Conservation (phyloP, 2,797 vertebrate genomes). For the Lagodon rhomboides region DNA sequence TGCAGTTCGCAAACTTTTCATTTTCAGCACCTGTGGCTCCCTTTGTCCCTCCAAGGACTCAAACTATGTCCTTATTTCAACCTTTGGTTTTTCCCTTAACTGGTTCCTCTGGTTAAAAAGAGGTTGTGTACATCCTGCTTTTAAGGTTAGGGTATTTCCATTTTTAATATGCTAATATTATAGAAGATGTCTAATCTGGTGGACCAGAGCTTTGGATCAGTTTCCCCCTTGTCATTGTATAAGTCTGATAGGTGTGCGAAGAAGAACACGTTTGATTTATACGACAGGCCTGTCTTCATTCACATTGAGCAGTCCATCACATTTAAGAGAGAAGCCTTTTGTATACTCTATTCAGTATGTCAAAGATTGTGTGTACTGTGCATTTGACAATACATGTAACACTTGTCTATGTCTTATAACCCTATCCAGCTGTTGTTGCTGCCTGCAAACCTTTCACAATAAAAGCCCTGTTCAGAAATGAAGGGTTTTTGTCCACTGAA, state of each 20-base stretch:
- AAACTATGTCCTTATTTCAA: constrained; percentile 22
- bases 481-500: too few relatives aligned
- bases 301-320: constrained; percentile 12
- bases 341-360: too few relatives aligned
- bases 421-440: too few relatives aligned
- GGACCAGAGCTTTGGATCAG: too few relatives aligned
- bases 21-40: constrained; percentile 37
- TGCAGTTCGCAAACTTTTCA: constrained; percentile 21
- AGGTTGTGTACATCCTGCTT: not conserved
- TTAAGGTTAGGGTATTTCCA: not conserved
- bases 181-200: not conserved
- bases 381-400: too few relatives aligned
- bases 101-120: not conserved
- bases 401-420: too few relatives aligned
- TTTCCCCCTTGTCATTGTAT: too few relatives aligned
- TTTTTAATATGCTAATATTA: not conserved
- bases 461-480: too few relatives aligned
- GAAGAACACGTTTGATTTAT: not conserved
- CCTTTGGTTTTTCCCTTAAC: not conserved
- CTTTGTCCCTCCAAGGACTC: not conserved
- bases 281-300: constrained; percentile 18
- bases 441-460: too few relatives aligned
- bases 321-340: not conserved
- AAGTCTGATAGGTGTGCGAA: too few relatives aligned
- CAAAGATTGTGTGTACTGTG: too few relatives aligned